Evolutionary conservation across 2,797 vertebrate genomes (phyloP), one percentile per base, ranked within the genome.

Genomic region (Thamnophis elegans): DNA sequence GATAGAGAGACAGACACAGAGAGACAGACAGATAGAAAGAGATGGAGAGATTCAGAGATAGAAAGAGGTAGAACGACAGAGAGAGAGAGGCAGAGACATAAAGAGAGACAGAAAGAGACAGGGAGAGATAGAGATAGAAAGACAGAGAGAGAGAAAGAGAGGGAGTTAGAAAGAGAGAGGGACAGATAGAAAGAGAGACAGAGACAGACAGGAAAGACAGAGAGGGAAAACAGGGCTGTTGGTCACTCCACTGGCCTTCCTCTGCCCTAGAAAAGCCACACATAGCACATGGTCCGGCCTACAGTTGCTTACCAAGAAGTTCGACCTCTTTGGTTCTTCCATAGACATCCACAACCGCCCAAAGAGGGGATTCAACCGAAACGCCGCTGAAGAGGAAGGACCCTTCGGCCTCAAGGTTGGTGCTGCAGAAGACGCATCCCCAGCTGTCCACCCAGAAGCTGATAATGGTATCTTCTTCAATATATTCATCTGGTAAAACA

Each of bases 261-360:
- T 82, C 20, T 22, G 13, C 7, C 16, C 26, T 28, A 8, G 65
- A 16, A 90, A 47, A 25, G 8, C n/a, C 53, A 14, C 32, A 7
- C 1, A 12, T 18, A 68, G 7, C 60, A 6, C 16, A 36, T 5
- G 9, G n/a, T 55, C 13, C 53, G 7, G 14, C 42, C 7, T 55
- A 18, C 36, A 51, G 12, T 26, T 1, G 14, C 98, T 94, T 93
- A 98, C 98, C 98, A 1, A 98, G 94, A 9, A 99, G 95, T 36
- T 95, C 85, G 88, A 99, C 91, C 7, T 97, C 95, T 53, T 95
- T 92, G 0, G 98, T 98, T 95, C 98, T 98, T 36, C 98, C 98
- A 0, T 99, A 99, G 89, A 98, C 47, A 20, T 99, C 98, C 26
- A 99, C 96, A 94, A 99, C 96, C 1, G 97, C 98, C 98, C 98